Conservation (phyloP, 2,113 vertebrate species). For the Dunckerocampus dactyliophorus region DNA sequence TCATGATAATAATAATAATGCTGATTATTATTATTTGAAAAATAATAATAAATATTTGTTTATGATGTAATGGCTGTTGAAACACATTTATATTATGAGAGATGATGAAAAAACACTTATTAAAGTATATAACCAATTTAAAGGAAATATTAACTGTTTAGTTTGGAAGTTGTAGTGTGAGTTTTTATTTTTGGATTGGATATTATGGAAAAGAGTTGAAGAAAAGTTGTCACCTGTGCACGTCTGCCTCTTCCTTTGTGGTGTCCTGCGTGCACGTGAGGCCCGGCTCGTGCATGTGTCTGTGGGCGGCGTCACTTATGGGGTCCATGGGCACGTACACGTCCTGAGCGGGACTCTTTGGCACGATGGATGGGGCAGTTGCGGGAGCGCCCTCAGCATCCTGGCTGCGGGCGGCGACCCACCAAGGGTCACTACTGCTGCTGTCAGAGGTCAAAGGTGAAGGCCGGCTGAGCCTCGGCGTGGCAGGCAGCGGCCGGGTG, state of each 20-base stretch:
- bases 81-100: not conserved
- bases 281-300: not conserved
- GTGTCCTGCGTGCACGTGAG: constrained; percentile 3
- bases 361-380: not conserved
- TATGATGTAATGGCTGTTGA: no score
- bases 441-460: constrained; percentile 41
- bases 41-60: no score
- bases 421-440: not conserved
- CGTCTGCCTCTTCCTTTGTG: not conserved
- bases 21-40: no score
- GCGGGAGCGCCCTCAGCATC: not conserved
- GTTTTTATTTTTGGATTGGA: no score
- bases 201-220: no score
- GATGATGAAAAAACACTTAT: not conserved
- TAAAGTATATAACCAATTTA: not conserved
- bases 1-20: no score
- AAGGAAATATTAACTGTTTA: not conserved
- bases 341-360: constrained; percentile 24
- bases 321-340: constrained; percentile 62
- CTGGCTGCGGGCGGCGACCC: not conserved
- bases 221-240: constrained; percentile 32
- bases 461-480: not conserved
- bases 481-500: constrained; percentile 18
- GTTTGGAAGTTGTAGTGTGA: no score
- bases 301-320: constrained; percentile 6